Evolutionary conservation across 2,888 invertebrate species (phyloP).

Genomic region (Agrilus biguttatus): DNA sequence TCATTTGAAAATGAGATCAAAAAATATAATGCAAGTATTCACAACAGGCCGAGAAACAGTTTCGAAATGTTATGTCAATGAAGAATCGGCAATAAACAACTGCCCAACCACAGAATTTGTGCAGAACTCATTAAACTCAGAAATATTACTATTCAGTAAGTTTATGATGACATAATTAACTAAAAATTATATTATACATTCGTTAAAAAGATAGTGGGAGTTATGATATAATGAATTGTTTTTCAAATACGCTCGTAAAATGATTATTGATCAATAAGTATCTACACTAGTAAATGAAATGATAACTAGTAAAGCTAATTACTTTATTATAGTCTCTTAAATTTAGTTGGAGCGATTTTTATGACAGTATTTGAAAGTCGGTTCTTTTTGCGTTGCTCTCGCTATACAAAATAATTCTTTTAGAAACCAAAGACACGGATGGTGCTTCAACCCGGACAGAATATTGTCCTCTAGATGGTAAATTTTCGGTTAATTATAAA

Average conservation of each 20-base stretch:
- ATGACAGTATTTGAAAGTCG: background rate
- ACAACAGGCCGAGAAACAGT: slow-evolving; percentile 39
- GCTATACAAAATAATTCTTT: slow-evolving; percentile 10
- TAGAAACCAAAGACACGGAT: slow-evolving; percentile 38
- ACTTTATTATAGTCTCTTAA: too few species aligned
- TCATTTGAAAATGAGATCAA: slow-evolving; percentile 40
- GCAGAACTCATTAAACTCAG: slow-evolving; percentile 19
- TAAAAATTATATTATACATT: background rate
- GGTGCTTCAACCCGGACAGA: slow-evolving; percentile 37
- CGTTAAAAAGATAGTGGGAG: too few species aligned
- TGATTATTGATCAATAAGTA: too few species aligned
- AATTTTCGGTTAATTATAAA: slow-evolving; percentile 42
- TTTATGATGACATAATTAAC: slow-evolving; percentile 10
- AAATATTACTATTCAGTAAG: slow-evolving; percentile 48
- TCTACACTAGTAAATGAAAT: too few species aligned
- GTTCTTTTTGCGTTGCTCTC: background rate
- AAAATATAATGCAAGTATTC: slow-evolving; percentile 45
- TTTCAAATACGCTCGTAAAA: too few species aligned
- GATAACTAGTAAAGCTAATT: too few species aligned
- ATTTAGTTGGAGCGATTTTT: too few species aligned
- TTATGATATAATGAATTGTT: too few species aligned
- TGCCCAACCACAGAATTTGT: slow-evolving; percentile 36
- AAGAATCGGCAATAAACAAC: slow-evolving; percentile 40
- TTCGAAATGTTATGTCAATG: slow-evolving; percentile 43
- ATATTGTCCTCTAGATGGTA: slow-evolving; percentile 49